Evolutionary conservation across 2,113 vertebrate species (phyloP).

Genomic region (Pyrgilauda ruficollis): DNA sequence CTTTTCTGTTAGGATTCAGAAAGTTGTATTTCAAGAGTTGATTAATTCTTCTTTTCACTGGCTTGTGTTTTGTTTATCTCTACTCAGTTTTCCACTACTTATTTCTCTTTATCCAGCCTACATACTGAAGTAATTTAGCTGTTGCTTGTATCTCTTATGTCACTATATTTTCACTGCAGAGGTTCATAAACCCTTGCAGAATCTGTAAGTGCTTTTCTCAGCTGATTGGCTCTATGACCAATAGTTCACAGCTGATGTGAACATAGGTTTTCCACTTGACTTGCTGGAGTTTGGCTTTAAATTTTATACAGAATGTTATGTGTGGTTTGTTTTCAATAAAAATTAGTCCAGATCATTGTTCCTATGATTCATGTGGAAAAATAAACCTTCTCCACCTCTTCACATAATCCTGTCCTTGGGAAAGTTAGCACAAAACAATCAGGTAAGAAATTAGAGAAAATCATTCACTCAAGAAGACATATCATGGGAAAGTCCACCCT

Average conservation of each 20-base stretch:
- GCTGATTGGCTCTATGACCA: background rate
- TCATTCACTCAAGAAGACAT: background rate
- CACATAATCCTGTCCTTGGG: background rate
- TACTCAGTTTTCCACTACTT: background rate
- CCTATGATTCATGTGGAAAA: background rate
- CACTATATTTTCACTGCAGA: background rate
- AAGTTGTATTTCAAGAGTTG: background rate
- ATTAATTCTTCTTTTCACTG: background rate
- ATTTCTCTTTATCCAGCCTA: background rate
- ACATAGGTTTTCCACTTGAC: background rate
- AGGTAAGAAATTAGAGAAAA: background rate
- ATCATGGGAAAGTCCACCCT: background rate
- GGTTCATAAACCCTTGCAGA: background rate
- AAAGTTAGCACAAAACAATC: background rate
- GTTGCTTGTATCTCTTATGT: background rate
- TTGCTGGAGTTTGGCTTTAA: background rate
- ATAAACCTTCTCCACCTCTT: background rate
- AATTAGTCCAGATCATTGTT: background rate
- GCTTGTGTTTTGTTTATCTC: background rate
- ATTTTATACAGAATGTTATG: background rate
- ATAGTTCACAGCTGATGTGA: background rate
- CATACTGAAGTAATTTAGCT: background rate
- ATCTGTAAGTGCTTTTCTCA: background rate
- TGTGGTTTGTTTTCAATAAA: background rate
- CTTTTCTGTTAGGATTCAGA: background rate